Evolutionary conservation across 2,888 invertebrate genomes (phyloP).

Genomic region (Sarcophaga caerulescens): DNA sequence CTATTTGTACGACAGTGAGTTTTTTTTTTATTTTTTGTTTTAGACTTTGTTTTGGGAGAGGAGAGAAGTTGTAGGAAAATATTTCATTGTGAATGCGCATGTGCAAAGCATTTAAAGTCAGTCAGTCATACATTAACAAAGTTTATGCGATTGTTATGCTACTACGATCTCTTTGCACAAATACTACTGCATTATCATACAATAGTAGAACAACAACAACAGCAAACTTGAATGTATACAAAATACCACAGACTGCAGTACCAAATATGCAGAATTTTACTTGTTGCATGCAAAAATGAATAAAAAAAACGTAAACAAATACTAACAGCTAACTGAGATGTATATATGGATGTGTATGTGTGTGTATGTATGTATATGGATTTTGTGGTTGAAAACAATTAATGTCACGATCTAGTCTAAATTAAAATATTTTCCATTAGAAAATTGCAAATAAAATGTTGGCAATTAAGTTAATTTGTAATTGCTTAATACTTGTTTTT

Average conservation of each 20-base stretch:
- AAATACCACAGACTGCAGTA: neutral
- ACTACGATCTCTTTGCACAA: conserved; percentile 10
- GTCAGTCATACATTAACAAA: conserved; percentile 40
- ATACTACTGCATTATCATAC: neutral
- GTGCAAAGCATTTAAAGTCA: conserved; percentile 33
- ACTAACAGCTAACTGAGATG: neutral
- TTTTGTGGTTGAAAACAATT: conserved; percentile 72
- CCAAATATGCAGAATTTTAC: neutral
- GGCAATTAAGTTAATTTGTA: conserved; percentile 79
- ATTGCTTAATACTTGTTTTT: conserved; percentile 77
- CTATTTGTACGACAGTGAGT: neutral
- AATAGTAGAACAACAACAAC: neutral
- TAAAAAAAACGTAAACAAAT: neutral
- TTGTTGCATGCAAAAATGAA: conserved; percentile 9
- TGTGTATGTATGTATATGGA: conserved; percentile 13
- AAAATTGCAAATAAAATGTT: conserved; percentile 75
- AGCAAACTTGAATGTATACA: neutral
- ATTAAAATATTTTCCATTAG: conserved; percentile 78
- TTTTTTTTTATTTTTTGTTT: neutral
- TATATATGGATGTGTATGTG: neutral
- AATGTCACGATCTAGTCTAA: conserved; percentile 77
- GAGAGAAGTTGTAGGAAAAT: conserved; percentile 27
- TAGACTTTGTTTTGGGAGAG: neutral
- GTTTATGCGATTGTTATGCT: conserved; percentile 33
- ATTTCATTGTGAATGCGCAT: conserved; percentile 44